Evolutionary conservation across 23 tunicate species (phyloP).

Genomic region (Botrylloides violaceus): DNA sequence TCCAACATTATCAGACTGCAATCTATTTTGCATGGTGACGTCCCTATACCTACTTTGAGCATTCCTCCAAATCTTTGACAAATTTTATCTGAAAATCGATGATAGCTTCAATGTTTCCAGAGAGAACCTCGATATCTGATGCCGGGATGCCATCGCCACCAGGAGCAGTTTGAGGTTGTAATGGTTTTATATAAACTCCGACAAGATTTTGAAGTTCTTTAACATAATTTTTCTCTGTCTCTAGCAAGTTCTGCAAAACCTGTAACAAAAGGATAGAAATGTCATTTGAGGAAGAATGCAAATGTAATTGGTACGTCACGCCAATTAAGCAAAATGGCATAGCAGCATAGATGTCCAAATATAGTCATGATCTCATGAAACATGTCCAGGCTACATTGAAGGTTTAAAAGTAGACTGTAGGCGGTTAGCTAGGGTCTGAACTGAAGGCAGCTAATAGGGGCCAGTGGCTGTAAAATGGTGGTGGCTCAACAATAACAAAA

Average conservation of each 20-base stretch:
- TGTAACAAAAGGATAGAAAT: constrained; percentile 18
- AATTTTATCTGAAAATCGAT: constrained; percentile 65
- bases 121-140: constrained; percentile 21
- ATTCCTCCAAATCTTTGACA: constrained; percentile 67
- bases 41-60: constrained; percentile 64
- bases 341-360: no score
- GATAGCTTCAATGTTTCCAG: constrained; percentile 64
- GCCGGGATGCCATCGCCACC: constrained; percentile 32
- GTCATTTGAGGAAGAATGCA: no score
- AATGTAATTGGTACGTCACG: no score
- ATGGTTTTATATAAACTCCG: constrained; percentile 38
- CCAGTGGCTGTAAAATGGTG: no score
- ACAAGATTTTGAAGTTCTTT: constrained; percentile 59
- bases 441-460: no score
- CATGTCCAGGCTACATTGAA: no score
- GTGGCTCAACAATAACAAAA: no score
- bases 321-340: no score
- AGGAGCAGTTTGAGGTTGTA: constrained; percentile 28
- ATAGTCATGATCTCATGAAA: no score
- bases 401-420: no score
- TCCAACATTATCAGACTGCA: no score
- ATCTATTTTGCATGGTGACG: neutral
- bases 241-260: constrained; percentile 69
- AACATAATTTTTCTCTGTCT: constrained; percentile 57
- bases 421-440: no score